phyloP scores from a whole-genome alignment of 1,140 invertebrate species.

The Caerostris darwini region DNA sequence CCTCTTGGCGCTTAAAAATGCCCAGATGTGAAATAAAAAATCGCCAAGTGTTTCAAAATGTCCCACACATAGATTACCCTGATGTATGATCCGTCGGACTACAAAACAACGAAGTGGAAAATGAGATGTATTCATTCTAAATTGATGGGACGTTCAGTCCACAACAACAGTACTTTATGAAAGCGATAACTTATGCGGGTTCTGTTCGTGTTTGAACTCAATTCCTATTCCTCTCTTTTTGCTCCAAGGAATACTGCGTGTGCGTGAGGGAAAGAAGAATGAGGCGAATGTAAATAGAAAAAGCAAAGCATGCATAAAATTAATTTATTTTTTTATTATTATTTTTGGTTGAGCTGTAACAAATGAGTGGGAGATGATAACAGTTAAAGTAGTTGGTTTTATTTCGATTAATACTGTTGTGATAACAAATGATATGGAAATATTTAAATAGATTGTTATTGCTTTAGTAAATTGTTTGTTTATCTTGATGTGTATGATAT shows the following conservation, averaged over 20 bases:
- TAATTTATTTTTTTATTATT: constrained; percentile 22
- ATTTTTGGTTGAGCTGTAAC: not conserved
- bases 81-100: constrained; percentile 38
- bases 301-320: constrained; percentile 48
- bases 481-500: no score
- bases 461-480: no score
- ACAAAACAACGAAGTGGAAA: constrained; percentile 57
- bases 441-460: no score
- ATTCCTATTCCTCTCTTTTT: not conserved
- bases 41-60: constrained; percentile 8
- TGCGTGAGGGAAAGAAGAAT: not conserved
- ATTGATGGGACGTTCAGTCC: constrained; percentile 56
- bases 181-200: constrained; percentile 57
- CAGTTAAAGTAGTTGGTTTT: not conserved
- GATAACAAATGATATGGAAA: no score
- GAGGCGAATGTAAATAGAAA: constrained; percentile 30
- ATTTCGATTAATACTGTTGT: not conserved
- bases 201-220: not conserved
- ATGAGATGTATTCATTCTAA: constrained; percentile 61
- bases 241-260: not conserved
- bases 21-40: constrained; percentile 5
- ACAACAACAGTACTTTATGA: constrained; percentile 5
- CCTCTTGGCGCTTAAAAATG: not conserved
- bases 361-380: not conserved
- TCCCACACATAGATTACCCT: not conserved